Evolutionary conservation across 2,113 vertebrate species (phyloP), one percentile per base, ranked within the genome.

Genomic region (Psilopogon haemacephalus): DNA sequence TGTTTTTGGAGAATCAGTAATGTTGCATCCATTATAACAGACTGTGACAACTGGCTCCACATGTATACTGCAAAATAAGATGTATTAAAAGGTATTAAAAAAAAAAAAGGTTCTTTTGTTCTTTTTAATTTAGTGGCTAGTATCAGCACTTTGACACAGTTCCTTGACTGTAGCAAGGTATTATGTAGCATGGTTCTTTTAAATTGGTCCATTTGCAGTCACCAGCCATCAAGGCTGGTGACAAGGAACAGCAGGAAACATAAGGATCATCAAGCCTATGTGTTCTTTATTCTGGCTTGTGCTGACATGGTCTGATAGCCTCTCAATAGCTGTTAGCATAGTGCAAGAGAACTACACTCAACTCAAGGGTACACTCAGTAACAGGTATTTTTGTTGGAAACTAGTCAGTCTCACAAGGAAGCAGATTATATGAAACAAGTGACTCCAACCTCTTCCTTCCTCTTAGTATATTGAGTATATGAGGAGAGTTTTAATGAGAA

Each of bases 201-300:
- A 92, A 59, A 16, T 5, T 44, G 2, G 2, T 71, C 5, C 2
- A 1, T 83, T 48, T 59, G 11, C 40, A 75, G 23, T 3, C 6
- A 2, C 7, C 11, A 40, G 5, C 8, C 2, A 24, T 9, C 1
- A n/a, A n/a, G n/a, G n/a, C n/a, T n/a, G n/a, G n/a, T n/a, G n/a
- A n/a, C n/a, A n/a, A 1, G 7, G 9, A 71, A 19, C 1, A 0
- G 18, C 67, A 33, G 24, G 5, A 16, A 73, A 19, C 3, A 55
- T 3, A 1, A 55, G 24, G 11, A 82, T 87, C 38, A 12, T 1
- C 12, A 63, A 26, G 13, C 4, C 4, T 10, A n/a, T 5, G 10
- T 75, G 77, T 87, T 1, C 10, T 58, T 81, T 55, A 21, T 11
- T 27, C 24, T 48, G 6, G 5, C 27, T 6, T 17, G 6, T 9